These are phyloP conservation scores for Microhierax caerulescens DNA, from an alignment of 2,797 vertebrate genomes.

Conservation along the genomic window DNA sequence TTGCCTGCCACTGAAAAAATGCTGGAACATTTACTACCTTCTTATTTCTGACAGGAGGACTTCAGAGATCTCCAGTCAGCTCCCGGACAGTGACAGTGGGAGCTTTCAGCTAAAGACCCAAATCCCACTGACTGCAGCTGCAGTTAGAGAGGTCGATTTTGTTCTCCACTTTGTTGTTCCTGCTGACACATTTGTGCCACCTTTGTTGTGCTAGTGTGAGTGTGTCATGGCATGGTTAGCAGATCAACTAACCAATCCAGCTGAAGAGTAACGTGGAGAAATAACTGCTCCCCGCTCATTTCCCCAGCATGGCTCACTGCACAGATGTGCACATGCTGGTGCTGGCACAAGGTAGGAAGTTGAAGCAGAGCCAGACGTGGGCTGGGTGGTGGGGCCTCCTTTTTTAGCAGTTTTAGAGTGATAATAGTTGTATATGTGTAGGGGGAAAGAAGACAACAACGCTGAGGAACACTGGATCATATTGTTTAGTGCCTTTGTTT, in stretches of 20 bases:
- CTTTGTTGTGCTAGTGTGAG: neutral
- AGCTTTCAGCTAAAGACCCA: neutral
- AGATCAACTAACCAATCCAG: neutral
- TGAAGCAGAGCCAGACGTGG: neutral
- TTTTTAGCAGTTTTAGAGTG: neutral
- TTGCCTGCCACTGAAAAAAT: neutral
- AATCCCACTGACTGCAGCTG: neutral
- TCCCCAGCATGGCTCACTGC: neutral
- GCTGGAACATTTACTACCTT: neutral
- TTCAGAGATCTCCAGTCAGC: neutral
- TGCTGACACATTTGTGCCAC: neutral
- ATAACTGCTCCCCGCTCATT: neutral
- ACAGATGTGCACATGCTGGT: accelerated
- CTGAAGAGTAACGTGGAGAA: neutral
- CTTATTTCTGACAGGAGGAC: neutral
- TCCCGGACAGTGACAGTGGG: neutral
- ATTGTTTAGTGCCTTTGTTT: neutral
- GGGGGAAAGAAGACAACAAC: neutral
- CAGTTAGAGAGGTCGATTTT: neutral
- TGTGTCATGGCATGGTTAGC: neutral
- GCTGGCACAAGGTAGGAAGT: neutral
- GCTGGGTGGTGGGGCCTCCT: neutral
- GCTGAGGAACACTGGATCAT: neutral
- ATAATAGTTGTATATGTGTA: neutral
- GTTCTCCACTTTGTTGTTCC: neutral